Conservation (phyloP, 2,888 invertebrate species). For the Acleris literana region DNA sequence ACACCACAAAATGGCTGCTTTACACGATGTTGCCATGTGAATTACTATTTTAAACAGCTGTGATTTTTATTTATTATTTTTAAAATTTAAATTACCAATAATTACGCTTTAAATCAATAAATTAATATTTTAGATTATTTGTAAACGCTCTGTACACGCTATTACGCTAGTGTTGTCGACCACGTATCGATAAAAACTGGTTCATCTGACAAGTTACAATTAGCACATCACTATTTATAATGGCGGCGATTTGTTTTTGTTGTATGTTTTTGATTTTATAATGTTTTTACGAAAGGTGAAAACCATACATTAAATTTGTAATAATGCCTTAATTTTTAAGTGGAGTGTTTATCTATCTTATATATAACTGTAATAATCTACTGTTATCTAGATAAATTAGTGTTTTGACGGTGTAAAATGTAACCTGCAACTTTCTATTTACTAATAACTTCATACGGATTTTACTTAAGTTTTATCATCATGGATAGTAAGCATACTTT, state of each 20-base stretch:
- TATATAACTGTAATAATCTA: neutral
- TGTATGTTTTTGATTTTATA: constrained; percentile 31
- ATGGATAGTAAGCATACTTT: constrained; percentile 54
- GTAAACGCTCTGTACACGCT: too few relatives aligned
- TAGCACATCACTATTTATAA: constrained; percentile 24
- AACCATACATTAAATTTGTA: neutral
- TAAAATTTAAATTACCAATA: too few relatives aligned
- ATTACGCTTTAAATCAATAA: too few relatives aligned
- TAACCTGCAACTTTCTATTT: constrained; percentile 23
- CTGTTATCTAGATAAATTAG: neutral
- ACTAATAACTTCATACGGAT: neutral
- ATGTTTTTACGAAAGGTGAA: constrained; percentile 9
- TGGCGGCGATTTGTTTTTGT: constrained; percentile 37
- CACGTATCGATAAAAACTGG: neutral
- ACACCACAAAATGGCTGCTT: constrained; percentile 83
- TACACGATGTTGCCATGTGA: constrained; percentile 62
- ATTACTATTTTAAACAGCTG: constrained; percentile 16
- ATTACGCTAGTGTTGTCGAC: too few relatives aligned
- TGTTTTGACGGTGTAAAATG: neutral
- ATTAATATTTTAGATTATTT: too few relatives aligned
- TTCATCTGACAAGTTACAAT: neutral
- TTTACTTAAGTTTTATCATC: constrained; percentile 29
- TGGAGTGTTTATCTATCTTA: neutral
- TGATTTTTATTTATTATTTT: neutral
- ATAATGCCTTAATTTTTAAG: neutral